Percentiles rank a stretch among this genome's conserved stretches.
These are phyloP conservation scores for Rhinogobius similis DNA, from an alignment of 2,113 vertebrate genomes.

Conservation along the genomic window DNA sequence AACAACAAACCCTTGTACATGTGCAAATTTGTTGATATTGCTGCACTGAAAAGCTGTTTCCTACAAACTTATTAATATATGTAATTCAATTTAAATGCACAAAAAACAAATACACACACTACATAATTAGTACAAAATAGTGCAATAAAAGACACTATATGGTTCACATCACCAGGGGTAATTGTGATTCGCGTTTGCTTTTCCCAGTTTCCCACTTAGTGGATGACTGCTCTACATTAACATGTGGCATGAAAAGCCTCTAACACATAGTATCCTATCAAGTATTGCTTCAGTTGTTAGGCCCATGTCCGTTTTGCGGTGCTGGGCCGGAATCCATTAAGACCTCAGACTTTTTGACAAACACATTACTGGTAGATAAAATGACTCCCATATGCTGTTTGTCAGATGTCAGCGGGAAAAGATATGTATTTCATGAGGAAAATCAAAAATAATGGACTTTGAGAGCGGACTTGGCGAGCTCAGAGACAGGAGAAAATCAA, in stretches of 20 bases:
- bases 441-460: constrained; percentile 87
- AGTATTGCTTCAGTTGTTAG: constrained; percentile 75
- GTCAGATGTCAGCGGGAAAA: constrained; percentile 84
- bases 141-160: too few relatives aligned
- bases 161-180: too few relatives aligned
- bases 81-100: not conserved
- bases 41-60: too few relatives aligned
- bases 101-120: too few relatives aligned
- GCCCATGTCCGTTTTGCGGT: constrained; percentile 51
- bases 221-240: constrained; percentile 37
- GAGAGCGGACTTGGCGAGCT: constrained; percentile 74
- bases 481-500: constrained; percentile 79
- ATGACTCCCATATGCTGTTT: constrained; percentile 87
- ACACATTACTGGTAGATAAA: constrained; percentile 87
- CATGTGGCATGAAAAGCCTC: constrained; percentile 23
- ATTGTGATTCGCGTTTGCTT: not conserved
- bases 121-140: too few relatives aligned
- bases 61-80: not conserved
- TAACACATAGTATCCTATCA: constrained; percentile 45
- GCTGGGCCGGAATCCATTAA: constrained; percentile 82
- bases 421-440: constrained; percentile 86
- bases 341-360: constrained; percentile 81
- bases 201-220: constrained; percentile 32
- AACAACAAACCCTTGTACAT: too few relatives aligned
- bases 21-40: too few relatives aligned